phyloP scores from a whole-genome alignment of 2,797 vertebrate species.

The Acanthis flammea region DNA sequence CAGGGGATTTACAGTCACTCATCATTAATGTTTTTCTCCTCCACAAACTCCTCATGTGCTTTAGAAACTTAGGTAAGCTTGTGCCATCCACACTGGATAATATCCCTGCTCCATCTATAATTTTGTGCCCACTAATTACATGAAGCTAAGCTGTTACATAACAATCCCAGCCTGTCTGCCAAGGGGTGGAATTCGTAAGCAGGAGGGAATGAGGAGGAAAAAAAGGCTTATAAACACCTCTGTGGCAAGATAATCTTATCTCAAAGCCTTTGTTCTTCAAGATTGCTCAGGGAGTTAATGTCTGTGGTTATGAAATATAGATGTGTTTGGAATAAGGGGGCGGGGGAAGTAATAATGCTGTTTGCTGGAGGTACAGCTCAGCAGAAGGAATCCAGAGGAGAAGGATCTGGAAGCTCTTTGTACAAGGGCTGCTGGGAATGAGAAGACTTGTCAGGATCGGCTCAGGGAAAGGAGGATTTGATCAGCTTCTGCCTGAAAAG shows the following conservation, averaged over 20 bases:
- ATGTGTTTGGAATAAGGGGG: not conserved
- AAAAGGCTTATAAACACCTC: not conserved
- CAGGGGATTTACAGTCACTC: not conserved
- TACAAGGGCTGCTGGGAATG: not conserved
- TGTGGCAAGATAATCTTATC: constrained; percentile 23
- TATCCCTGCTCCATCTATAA: not conserved
- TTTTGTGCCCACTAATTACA: not conserved
- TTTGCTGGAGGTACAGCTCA: not conserved
- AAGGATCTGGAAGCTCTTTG: not conserved
- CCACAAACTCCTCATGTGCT: not conserved
- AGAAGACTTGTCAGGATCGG: not conserved
- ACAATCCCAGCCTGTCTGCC: not conserved
- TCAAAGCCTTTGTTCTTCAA: constrained; percentile 13
- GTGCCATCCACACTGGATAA: not conserved
- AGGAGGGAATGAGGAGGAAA: not conserved
- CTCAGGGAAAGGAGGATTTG: not conserved
- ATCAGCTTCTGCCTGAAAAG: not conserved
- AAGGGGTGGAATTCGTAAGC: not conserved
- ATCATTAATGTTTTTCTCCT: not conserved
- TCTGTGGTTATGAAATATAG: not conserved
- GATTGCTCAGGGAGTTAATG: not conserved
- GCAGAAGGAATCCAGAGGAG: not conserved
- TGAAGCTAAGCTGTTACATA: not conserved
- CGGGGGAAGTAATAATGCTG: accelerated
- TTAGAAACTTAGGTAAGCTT: not conserved